Evolutionary conservation across 2,113 vertebrate genomes (phyloP).

Genomic region (Heteronetta atricapilla): DNA sequence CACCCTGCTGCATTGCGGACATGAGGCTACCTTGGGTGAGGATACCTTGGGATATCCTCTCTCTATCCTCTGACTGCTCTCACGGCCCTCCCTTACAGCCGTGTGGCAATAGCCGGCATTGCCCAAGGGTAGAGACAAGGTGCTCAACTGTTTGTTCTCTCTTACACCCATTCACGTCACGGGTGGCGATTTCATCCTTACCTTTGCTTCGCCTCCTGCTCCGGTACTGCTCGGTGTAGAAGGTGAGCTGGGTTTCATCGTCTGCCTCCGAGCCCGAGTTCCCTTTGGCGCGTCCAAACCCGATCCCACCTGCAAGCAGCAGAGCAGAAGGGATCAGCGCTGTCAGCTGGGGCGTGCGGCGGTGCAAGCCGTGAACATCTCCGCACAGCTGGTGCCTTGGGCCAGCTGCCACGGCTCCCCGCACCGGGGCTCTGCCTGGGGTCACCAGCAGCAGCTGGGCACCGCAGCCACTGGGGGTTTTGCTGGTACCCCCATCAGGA

Average conservation of each 20-base stretch:
- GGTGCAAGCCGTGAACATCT: neutral
- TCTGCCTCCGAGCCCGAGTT: constrained; percentile 92
- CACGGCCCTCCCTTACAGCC: rapidly evolving
- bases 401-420: rapidly evolving
- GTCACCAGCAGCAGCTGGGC: neutral
- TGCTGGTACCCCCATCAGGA: neutral
- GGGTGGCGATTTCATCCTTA: neutral
- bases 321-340: constrained; percentile 21
- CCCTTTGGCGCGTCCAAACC: constrained; percentile 87
- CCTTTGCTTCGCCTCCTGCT: constrained; percentile 92
- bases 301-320: constrained; percentile 74
- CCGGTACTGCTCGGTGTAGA: constrained; percentile 93
- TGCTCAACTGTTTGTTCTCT: neutral
- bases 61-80: no score
- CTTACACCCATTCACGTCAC: rapidly evolving
- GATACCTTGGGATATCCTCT: neutral
- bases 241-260: constrained; percentile 91
- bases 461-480: neutral
- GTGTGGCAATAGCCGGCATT: rapidly evolving
- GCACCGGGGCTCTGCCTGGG: neutral
- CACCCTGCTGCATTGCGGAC: rapidly evolving
- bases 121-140: rapidly evolving
- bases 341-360: neutral
- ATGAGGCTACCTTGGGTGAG: no score
- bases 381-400: neutral